A percentile compares a stretch with the other conserved stretches of the same genome.
phyloP scores from a whole-genome alignment of 2,797 vertebrate genomes.

The Dicrostonyx torquatus region DNA sequence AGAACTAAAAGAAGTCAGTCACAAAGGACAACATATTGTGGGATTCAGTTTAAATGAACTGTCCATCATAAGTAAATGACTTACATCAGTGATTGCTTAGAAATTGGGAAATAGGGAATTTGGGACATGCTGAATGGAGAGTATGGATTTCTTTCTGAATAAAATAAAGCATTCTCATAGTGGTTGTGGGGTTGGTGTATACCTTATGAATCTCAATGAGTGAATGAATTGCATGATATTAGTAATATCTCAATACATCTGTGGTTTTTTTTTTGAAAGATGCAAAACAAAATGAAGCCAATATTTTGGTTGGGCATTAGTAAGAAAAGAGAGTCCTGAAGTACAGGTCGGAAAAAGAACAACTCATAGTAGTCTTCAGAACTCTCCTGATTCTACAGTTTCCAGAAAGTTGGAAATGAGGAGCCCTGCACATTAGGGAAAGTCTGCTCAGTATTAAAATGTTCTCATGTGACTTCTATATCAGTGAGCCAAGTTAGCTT shows the following conservation, averaged over 20 bases:
- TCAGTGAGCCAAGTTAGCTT: constrained; percentile 15
- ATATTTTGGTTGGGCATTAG: background rate
- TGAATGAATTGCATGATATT: background rate
- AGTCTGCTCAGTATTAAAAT: background rate
- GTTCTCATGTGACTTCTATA: background rate
- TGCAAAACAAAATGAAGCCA: background rate
- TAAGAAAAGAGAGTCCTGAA: background rate
- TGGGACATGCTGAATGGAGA: background rate
- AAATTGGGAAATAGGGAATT: background rate
- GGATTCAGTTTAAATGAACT: background rate
- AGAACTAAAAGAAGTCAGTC: background rate
- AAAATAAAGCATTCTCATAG: background rate
- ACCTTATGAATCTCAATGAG: background rate
- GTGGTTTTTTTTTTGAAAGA: background rate
- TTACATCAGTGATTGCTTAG: background rate
- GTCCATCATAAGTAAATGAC: background rate
- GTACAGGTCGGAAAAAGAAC: background rate
- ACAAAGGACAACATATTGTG: background rate
- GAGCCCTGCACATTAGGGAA: background rate
- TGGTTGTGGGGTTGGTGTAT: background rate
- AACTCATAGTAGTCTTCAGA: background rate
- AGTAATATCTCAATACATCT: background rate
- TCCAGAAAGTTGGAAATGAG: background rate
- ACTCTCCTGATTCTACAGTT: background rate
- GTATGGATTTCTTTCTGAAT: background rate